phyloP scores from a whole-genome alignment of 2,888 invertebrate genomes.

The Chelonus formosanus region DNA sequence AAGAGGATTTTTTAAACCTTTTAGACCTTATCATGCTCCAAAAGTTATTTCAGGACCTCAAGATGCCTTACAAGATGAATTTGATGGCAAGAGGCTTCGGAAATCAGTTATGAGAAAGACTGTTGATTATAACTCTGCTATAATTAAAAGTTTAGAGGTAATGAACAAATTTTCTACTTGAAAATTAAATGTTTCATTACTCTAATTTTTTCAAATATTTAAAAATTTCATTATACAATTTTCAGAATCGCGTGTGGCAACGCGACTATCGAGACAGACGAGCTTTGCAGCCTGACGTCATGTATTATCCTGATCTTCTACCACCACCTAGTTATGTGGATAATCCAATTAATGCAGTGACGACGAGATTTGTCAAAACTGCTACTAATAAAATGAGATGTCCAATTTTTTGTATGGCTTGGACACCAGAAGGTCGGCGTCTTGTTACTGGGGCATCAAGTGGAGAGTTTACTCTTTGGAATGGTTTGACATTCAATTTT shows the following conservation, averaged over 20 bases:
- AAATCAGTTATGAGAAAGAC: constrained; percentile 98
- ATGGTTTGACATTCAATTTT: constrained; percentile 99
- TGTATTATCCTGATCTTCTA: constrained; percentile 91
- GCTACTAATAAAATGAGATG: constrained; percentile 99
- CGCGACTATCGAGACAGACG: constrained; percentile 89
- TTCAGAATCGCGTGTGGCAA: constrained; percentile 92
- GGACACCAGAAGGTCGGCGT: constrained; percentile 99
- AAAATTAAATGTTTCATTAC: constrained; percentile 14
- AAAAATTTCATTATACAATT: constrained; percentile 29
- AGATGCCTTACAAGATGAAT: constrained; percentile 76
- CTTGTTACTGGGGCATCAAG: constrained; percentile 98
- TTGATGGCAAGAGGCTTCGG: constrained; percentile 93
- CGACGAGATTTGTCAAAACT: constrained; percentile 96
- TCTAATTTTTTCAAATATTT: background rate
- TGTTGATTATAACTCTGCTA: constrained; percentile 96
- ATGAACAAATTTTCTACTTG: constrained; percentile 41
- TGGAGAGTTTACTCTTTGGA: constrained; percentile 99
- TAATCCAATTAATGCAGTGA: constrained; percentile 96
- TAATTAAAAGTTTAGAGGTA: constrained; percentile 91
- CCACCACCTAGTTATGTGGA: constrained; percentile 95
- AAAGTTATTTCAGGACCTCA: constrained; percentile 60
- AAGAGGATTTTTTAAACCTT: constrained; percentile 66
- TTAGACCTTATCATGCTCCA: constrained; percentile 65
- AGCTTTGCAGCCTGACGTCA: constrained; percentile 92
- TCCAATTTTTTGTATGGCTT: constrained; percentile 98